Percentiles rank a stretch among this genome's conserved stretches.
Evolutionary conservation across 2,797 vertebrate species (phyloP).

Genomic region (Psittacula derbiana): DNA sequence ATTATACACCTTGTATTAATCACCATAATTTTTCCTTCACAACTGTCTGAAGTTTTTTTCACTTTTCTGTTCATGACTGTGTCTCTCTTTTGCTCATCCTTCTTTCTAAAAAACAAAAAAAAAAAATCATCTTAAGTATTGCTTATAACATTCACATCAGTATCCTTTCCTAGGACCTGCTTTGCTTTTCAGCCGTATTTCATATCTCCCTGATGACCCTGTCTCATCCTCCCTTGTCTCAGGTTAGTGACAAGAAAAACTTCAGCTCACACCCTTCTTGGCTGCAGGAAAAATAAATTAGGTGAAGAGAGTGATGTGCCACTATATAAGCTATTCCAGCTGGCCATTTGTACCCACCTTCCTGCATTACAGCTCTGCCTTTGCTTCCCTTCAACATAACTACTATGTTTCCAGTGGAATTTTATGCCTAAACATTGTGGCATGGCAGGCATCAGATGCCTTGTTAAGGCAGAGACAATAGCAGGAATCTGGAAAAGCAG

Average conservation of each 20-base stretch:
- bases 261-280: not conserved
- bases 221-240: not conserved
- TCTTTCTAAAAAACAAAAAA: not conserved
- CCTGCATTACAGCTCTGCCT: not conserved
- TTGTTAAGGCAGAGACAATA: rapidly evolving
- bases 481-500: not conserved
- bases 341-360: rapidly evolving
- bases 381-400: not conserved
- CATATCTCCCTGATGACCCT: not conserved
- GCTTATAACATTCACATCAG: not conserved
- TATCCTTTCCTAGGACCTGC: not conserved
- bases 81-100: not conserved
- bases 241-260: not conserved
- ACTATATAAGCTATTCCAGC: not conserved
- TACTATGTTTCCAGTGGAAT: not conserved
- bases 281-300: not conserved
- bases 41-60: not conserved
- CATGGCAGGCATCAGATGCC: not conserved
- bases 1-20: not conserved
- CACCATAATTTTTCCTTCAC: not conserved
- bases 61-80: not conserved
- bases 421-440: not conserved
- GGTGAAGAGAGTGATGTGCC: not conserved
- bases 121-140: not conserved
- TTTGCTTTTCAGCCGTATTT: not conserved